phyloP scores from a whole-genome alignment of 2,888 invertebrate species.

The Acrobasis suavella region DNA sequence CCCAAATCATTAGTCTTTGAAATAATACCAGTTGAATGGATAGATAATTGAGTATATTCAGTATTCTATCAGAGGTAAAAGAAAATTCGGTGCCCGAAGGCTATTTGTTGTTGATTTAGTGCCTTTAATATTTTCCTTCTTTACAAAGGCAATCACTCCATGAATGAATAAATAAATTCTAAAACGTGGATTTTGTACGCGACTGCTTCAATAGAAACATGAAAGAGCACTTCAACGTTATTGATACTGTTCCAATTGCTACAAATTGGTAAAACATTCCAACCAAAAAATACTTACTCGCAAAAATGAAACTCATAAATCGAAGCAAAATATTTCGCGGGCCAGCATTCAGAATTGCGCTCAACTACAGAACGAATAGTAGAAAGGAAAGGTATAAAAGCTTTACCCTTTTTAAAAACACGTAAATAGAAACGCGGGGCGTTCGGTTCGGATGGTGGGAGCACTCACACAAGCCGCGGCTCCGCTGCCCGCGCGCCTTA shows the following conservation, averaged over 20 bases:
- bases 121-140: background rate
- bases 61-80: background rate
- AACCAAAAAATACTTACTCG: conserved; percentile 57
- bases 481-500: conserved; percentile 55
- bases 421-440: conserved; percentile 72
- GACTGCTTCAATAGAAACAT: conserved; percentile 17
- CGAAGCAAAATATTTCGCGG: conserved; percentile 73
- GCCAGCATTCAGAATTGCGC: conserved; percentile 65
- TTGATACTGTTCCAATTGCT: conserved; percentile 24
- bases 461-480: conserved; percentile 59
- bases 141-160: background rate
- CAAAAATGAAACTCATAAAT: conserved; percentile 74
- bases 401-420: conserved; percentile 80
- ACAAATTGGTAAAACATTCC: conserved; percentile 59
- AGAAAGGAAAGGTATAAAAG: conserved; percentile 80
- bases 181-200: conserved; percentile 6
- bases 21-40: conserved; percentile 8
- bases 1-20: background rate
- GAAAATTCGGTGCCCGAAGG: background rate
- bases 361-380: conserved; percentile 73
- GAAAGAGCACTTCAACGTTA: conserved; percentile 20
- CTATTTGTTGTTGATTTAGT: background rate
- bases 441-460: conserved; percentile 61
- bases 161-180: background rate
- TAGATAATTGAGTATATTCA: conserved; percentile 13